phyloP scores from a whole-genome alignment of 1,140 invertebrate genomes.

The Drosophila fuyamai region DNA sequence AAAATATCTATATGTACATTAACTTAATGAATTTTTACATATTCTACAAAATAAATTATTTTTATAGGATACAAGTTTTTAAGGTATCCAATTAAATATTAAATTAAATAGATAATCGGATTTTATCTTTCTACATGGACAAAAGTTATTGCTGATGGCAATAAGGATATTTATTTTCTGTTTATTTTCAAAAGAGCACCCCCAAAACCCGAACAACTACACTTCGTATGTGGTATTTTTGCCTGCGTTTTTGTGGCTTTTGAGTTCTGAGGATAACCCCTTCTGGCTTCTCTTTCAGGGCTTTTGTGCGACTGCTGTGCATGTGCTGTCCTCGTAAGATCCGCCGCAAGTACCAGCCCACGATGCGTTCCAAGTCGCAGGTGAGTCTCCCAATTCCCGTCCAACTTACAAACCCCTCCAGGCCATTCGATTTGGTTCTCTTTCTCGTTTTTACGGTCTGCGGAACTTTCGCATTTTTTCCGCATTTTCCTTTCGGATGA shows the following conservation, averaged over 20 bases:
- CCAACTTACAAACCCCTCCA: not conserved
- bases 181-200: not conserved
- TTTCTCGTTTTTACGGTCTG: slow-evolving; percentile 24
- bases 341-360: slow-evolving; percentile 91
- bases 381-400: slow-evolving; percentile 85
- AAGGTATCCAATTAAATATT: too few relatives aligned
- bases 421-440: slow-evolving; percentile 25
- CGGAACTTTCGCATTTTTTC: slow-evolving; percentile 5
- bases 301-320: slow-evolving; percentile 92
- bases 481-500: slow-evolving; percentile 4
- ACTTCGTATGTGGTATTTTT: not conserved
- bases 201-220: not conserved
- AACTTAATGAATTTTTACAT: too few relatives aligned
- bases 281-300: slow-evolving; percentile 87
- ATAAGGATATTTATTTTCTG: not conserved
- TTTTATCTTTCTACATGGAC: not conserved
- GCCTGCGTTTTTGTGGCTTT: slow-evolving; percentile 24
- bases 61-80: too few relatives aligned
- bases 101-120: too few relatives aligned
- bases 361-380: slow-evolving; percentile 92
- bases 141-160: too few relatives aligned
- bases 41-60: too few relatives aligned
- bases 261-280: not conserved
- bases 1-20: too few relatives aligned
- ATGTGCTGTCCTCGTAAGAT: slow-evolving; percentile 92